A percentile compares a stretch with the other conserved stretches of the same genome.
These are phyloP conservation scores for Plectropomus leopardus DNA, from an alignment of 2,113 vertebrate genomes.

Conservation along the genomic window DNA sequence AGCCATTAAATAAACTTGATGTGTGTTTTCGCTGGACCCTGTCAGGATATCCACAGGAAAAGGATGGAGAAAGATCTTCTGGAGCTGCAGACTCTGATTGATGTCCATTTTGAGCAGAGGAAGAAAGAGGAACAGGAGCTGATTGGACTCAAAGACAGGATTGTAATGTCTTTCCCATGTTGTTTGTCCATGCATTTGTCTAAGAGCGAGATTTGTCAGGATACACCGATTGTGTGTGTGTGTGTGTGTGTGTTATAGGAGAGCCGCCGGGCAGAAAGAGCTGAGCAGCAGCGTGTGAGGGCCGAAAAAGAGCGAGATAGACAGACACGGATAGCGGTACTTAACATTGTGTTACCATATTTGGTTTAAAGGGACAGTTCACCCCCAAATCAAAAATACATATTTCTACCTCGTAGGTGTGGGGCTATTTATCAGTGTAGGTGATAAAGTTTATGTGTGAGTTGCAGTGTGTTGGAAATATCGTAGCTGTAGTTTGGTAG, in stretches of 20 bases:
- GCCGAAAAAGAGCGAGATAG: conserved; percentile 95
- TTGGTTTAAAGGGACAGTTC: neutral
- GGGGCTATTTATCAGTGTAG: too few species aligned
- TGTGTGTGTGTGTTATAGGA: conserved; percentile 88
- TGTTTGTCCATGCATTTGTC: neutral
- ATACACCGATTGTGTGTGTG: neutral
- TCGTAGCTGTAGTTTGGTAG: too few species aligned
- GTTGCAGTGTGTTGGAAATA: too few species aligned
- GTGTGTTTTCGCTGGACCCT: neutral
- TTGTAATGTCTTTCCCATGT: conserved; percentile 81
- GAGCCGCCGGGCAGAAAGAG: conserved; percentile 91
- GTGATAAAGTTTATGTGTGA: too few species aligned
- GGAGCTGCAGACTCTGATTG: conserved; percentile 97
- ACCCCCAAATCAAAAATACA: too few species aligned
- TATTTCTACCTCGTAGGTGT: too few species aligned
- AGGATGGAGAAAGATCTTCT: conserved; percentile 97
- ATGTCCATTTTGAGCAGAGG: conserved; percentile 95
- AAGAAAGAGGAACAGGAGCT: conserved; percentile 97
- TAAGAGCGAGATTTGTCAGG: neutral
- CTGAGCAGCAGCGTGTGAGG: conserved; percentile 94
- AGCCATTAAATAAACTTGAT: neutral
- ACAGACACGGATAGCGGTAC: conserved; percentile 92
- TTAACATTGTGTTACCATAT: conserved; percentile 29
- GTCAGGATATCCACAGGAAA: conserved; percentile 97
- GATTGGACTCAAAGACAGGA: conserved; percentile 94